A percentile compares a stretch with the other conserved stretches of the same genome.
phyloP scores from a whole-genome alignment of 2,888 invertebrate species.

The Phaedon cochleariae region DNA sequence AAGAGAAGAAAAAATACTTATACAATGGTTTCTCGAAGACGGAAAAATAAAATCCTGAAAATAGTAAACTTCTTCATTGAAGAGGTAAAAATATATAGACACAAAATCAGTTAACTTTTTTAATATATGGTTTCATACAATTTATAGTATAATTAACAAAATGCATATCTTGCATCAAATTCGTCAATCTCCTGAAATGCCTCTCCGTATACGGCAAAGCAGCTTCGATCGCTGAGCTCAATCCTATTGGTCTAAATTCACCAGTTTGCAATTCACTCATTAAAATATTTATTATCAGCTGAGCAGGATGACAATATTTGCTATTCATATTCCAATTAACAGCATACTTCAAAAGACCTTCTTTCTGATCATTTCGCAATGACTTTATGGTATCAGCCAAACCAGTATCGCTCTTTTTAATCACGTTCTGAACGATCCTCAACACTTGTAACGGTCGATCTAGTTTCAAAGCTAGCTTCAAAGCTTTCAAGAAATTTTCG shows the following conservation, averaged over 20 bases:
- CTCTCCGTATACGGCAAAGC: constrained; percentile 87
- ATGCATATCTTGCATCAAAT: constrained; percentile 81
- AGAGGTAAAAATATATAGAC: too few species aligned
- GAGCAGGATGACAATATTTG: constrained; percentile 80
- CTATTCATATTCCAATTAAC: constrained; percentile 92
- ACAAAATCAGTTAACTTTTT: constrained; percentile 34
- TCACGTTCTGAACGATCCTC: constrained; percentile 81
- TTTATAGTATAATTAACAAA: constrained; percentile 83
- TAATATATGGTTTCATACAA: constrained; percentile 74
- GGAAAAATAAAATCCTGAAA: too few species aligned
- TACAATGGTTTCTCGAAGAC: too few species aligned
- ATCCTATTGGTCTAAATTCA: constrained; percentile 69
- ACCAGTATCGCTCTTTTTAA: constrained; percentile 69
- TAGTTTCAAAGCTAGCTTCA: constrained; percentile 81
- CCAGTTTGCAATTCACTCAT: constrained; percentile 75
- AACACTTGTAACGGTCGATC: constrained; percentile 83
- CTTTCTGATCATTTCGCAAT: constrained; percentile 78
- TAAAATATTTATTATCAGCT: constrained; percentile 79
- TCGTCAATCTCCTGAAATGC: constrained; percentile 78
- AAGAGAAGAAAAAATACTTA: too few species aligned
- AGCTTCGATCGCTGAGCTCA: constrained; percentile 75
- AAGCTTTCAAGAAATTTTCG: constrained; percentile 81
- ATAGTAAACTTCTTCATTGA: too few species aligned
- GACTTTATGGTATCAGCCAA: constrained; percentile 73
- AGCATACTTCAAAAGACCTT: constrained; percentile 78